Base-by-base conservation (phyloP, 2,888 invertebrate species). In the Leucophenga maculata region DNA sequence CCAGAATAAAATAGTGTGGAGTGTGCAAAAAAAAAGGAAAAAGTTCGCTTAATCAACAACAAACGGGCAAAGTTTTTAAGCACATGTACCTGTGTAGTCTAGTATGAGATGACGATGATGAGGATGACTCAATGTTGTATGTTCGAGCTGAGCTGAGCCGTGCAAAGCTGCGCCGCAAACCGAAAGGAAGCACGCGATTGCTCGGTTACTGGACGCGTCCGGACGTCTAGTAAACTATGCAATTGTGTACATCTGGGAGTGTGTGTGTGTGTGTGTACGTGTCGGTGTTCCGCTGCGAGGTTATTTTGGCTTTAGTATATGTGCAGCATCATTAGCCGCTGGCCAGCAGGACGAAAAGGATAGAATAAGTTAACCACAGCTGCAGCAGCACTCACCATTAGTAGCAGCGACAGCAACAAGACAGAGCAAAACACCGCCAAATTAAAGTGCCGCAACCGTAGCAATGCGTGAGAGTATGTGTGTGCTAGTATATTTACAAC, bases 21-120 rank as follows among this genome's bases (percentile, higher is more conserved):
- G 80, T 81, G 77, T 81, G 83, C 82, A 83, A 71, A 67, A 69
- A 72, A 67, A 52, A 52, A 52, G 54, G 65, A 54, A 57, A 67
- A 68, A 75, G 52, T 72, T 72, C 54, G 77, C 74, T 71, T 73
- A 75, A 68, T 75, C 72, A 68, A 57, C 72, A 68, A 72, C 69
- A 67, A 52, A 54, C 32, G 52, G 60, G 44, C 44, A 60, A 60
- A 60, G 60, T 60, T 60, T 60, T 60, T 60, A 60, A 59, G 22
- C 48, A 52, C 48, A 44, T 14, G 32, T 22, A 50, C 16, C 44
- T 46, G 52, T 50, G 20, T 11, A 64, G 13, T 26, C 14, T 8
- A 16, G 22, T 3, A 39, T 46, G 26, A 26, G 4, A 26, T 26
- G 26, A 26, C 4, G 16, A 20, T n/a, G 60, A 31, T 16, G 39